Percentiles rank a stretch among this genome's conserved stretches.
Conservation (phyloP, 2,113 vertebrate species). For the Toxostoma redivivum region DNA sequence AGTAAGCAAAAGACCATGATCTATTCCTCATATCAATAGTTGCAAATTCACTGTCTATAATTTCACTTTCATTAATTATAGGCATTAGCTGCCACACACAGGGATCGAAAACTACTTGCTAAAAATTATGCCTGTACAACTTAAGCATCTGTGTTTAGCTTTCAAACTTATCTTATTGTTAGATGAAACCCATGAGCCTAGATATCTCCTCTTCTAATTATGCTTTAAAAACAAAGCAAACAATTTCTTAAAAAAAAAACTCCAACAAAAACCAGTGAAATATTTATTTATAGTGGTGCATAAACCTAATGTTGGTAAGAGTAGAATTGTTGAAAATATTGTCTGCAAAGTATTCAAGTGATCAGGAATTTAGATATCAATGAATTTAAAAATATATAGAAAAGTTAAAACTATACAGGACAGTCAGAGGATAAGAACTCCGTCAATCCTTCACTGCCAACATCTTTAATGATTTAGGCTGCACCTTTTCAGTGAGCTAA, state of each 20-base stretch:
- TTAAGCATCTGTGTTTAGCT: not conserved
- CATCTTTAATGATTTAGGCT: not conserved
- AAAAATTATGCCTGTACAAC: not conserved
- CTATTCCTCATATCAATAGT: not conserved
- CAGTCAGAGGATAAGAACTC: not conserved
- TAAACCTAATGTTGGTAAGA: not conserved
- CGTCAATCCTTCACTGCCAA: not conserved
- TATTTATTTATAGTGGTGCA: not conserved
- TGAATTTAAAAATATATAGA: not conserved
- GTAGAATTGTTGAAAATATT: not conserved
- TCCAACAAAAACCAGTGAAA: not conserved
- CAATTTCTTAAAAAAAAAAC: not conserved
- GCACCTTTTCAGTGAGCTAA: not conserved
- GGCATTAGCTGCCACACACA: not conserved
- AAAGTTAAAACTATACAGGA: not conserved
- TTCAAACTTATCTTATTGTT: not conserved
- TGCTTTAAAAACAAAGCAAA: not conserved
- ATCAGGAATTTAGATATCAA: not conserved
- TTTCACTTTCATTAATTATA: constrained; percentile 7
- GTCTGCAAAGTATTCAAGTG: not conserved
- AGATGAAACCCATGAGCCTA: not conserved
- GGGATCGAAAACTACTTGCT: not conserved
- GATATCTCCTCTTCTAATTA: not conserved
- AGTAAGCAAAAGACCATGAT: not conserved
- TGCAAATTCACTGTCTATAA: not conserved